These are phyloP conservation scores for Ophion obscuratus DNA, from an alignment of 2,888 invertebrate genomes.

Conservation along the genomic window DNA sequence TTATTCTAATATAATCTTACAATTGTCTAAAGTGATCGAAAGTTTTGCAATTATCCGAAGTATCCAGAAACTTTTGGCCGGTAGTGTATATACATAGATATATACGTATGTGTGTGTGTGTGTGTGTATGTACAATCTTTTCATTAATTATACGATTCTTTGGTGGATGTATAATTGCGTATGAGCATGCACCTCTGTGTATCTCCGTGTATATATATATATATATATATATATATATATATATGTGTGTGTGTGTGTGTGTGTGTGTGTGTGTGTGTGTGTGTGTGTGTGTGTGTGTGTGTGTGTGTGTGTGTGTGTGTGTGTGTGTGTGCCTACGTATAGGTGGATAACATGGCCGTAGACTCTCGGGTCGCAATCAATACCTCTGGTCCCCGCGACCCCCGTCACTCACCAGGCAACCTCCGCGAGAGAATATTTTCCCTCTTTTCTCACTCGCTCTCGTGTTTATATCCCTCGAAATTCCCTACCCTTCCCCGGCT, in stretches of 20 bases:
- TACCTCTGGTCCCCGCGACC: slow-evolving; percentile 80
- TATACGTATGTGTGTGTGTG: no score
- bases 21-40: no score
- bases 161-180: slow-evolving; percentile 39
- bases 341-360: slow-evolving; percentile 70
- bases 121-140: not conserved
- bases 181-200: slow-evolving; percentile 26
- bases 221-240: no score
- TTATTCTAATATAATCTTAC: no score
- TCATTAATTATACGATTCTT: slow-evolving; percentile 39
- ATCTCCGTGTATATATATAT: not conserved
- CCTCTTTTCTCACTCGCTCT: slow-evolving; percentile 69
- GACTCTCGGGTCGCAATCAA: slow-evolving; percentile 79
- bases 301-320: no score
- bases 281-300: no score
- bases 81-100: no score
- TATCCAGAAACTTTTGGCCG: no score
- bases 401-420: slow-evolving; percentile 81
- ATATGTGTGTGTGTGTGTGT: no score
- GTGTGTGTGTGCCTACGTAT: slow-evolving; percentile 12
- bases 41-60: no score
- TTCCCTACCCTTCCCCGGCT: slow-evolving; percentile 33
- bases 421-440: slow-evolving; percentile 73
- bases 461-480: slow-evolving; percentile 40
- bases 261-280: no score